Conservation (phyloP, 2,113 vertebrate genomes). For the Tympanuchus pallidicinctus region DNA sequence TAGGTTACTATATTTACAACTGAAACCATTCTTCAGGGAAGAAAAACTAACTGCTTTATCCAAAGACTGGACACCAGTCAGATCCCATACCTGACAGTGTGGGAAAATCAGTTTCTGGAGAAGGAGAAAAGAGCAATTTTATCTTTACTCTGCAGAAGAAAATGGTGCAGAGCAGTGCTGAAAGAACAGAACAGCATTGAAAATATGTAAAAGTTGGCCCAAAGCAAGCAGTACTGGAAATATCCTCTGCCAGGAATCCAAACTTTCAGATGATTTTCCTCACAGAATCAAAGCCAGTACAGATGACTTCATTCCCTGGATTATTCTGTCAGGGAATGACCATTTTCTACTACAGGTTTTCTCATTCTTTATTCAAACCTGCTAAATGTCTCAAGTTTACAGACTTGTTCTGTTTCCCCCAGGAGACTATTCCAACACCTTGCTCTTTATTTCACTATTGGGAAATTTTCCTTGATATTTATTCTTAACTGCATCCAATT, state of each 20-base stretch:
- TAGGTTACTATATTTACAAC: background rate
- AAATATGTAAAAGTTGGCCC: background rate
- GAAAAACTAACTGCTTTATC: background rate
- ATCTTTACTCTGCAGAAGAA: background rate
- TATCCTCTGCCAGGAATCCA: background rate
- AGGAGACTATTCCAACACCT: background rate
- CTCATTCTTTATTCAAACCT: background rate
- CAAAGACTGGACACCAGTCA: background rate
- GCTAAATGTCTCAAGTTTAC: background rate
- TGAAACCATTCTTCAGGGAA: background rate
- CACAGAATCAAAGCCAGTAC: background rate
- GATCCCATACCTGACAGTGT: background rate
- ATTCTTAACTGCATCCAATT: slow-evolving; percentile 2
- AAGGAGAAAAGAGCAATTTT: background rate
- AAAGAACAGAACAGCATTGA: background rate
- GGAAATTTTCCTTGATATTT: slow-evolving; percentile 10
- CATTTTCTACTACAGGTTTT: background rate
- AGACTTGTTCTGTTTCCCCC: background rate
- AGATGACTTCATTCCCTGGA: background rate
- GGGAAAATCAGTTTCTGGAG: background rate
- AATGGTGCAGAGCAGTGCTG: background rate
- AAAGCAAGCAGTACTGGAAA: background rate
- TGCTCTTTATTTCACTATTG: slow-evolving; percentile 1
- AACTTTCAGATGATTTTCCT: slow-evolving; percentile 7
- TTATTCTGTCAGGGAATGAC: background rate